phyloP scores from a whole-genome alignment of 1,140 invertebrate species.

The Sweltsa coloradensis region DNA sequence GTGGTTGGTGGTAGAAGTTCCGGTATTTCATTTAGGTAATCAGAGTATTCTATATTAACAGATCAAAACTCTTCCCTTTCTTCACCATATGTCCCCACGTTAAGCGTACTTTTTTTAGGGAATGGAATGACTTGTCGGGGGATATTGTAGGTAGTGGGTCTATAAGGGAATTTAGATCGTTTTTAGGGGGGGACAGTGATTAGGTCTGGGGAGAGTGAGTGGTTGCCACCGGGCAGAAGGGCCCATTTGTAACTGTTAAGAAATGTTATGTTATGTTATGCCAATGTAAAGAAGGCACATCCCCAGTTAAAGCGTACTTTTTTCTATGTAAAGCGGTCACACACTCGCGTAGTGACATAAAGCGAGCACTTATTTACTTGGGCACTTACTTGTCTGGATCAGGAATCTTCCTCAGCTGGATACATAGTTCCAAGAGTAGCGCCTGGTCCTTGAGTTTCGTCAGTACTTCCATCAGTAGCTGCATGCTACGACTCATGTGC shows the following conservation, averaged over 20 bases:
- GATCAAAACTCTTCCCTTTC: too few species aligned
- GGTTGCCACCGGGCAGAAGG: too few species aligned
- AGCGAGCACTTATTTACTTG: background rate
- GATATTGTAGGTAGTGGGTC: too few species aligned
- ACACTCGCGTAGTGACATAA: background rate
- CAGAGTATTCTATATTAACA: too few species aligned
- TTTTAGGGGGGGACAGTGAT: too few species aligned
- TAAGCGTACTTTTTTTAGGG: slow-evolving; percentile 8
- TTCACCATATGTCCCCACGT: too few species aligned
- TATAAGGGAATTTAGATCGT: too few species aligned
- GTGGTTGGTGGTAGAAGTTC: too few species aligned
- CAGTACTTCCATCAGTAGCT: slow-evolving; percentile 68
- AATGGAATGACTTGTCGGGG: too few species aligned
- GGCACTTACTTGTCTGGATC: slow-evolving; percentile 62
- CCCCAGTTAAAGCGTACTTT: background rate
- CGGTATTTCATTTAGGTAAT: too few species aligned
- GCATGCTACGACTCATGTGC: slow-evolving; percentile 77
- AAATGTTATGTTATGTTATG: slow-evolving; percentile 4
- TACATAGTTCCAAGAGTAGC: slow-evolving; percentile 64
- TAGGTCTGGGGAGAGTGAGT: too few species aligned
- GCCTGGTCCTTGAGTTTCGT: slow-evolving; percentile 65
- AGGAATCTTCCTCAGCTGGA: slow-evolving; percentile 64
- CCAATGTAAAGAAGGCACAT: slow-evolving; percentile 1
- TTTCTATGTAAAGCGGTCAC: background rate
- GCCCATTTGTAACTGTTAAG: too few species aligned